These are phyloP conservation scores for Plagodis dolabraria DNA, from an alignment of 2,888 invertebrate species.

Conservation along the genomic window DNA sequence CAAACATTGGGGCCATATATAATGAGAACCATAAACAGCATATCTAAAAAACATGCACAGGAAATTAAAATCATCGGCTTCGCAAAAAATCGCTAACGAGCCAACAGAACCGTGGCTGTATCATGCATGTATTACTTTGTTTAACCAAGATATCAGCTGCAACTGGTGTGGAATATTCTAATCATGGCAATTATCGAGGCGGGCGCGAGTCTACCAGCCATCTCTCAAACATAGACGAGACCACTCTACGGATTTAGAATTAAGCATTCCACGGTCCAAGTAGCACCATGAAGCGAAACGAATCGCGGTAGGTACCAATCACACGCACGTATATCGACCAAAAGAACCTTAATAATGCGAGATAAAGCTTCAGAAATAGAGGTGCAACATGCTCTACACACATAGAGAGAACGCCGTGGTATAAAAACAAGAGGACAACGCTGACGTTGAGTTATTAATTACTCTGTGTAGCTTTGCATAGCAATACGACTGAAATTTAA, in stretches of 20 bases:
- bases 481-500: slow-evolving; percentile 10
- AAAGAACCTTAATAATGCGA: slow-evolving; percentile 28
- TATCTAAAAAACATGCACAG: slow-evolving; percentile 43
- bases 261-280: slow-evolving; percentile 46
- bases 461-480: slow-evolving; percentile 15
- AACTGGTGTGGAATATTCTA: slow-evolving; percentile 54
- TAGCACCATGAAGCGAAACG: slow-evolving; percentile 47
- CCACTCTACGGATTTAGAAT: slow-evolving; percentile 35
- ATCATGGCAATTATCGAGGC: slow-evolving; percentile 58
- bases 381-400: slow-evolving; percentile 1
- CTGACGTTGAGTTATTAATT: slow-evolving; percentile 27
- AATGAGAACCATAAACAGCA: slow-evolving; percentile 46
- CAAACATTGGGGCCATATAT: slow-evolving; percentile 33
- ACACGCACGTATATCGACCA: not conserved
- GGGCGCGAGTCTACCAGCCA: slow-evolving; percentile 21
- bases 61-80: slow-evolving; percentile 43
- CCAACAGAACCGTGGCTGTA: slow-evolving; percentile 49
- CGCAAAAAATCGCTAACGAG: slow-evolving; percentile 52
- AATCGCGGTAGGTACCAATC: slow-evolving; percentile 10
- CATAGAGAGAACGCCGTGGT: slow-evolving; percentile 2
- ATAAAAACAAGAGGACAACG: slow-evolving; percentile 16
- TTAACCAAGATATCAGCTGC: slow-evolving; percentile 51
- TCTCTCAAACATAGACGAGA: slow-evolving; percentile 9
- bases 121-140: slow-evolving; percentile 44
- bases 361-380: not conserved